These are phyloP conservation scores for Oryzias curvinotus DNA, from an alignment of 2,113 vertebrate species.

Conservation along the genomic window DNA sequence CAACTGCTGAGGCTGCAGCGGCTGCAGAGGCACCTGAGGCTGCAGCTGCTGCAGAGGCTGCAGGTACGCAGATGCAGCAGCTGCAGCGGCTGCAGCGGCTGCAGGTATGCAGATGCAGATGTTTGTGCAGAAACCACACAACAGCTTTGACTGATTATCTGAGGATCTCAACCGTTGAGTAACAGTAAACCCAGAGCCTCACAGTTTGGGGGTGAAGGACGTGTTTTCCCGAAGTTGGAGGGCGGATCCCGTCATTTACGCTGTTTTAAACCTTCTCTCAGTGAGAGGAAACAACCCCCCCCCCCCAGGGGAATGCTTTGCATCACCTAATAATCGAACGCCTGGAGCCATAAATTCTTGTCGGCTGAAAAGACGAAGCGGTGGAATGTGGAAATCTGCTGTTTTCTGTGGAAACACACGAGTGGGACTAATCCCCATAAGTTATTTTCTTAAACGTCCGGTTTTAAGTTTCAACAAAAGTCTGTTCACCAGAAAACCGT, in stretches of 20 bases:
- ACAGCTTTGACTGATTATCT: too few species aligned
- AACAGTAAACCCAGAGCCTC: constrained; percentile 41
- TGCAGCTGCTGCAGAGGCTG: too few species aligned
- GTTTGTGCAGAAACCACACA: too few species aligned
- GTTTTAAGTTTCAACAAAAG: constrained; percentile 69
- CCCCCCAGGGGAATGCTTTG: constrained; percentile 47
- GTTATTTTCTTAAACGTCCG: constrained; percentile 53
- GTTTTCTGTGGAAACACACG: constrained; percentile 68
- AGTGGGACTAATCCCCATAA: constrained; percentile 53
- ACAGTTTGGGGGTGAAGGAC: constrained; percentile 46
- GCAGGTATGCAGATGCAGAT: too few species aligned
- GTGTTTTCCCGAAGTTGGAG: constrained; percentile 47
- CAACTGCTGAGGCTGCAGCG: too few species aligned
- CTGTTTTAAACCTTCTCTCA: constrained; percentile 32
- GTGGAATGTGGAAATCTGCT: constrained; percentile 62
- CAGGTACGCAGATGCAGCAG: too few species aligned
- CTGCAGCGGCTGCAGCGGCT: too few species aligned
- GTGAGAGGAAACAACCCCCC: constrained; percentile 34
- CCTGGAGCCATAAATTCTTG: constrained; percentile 43
- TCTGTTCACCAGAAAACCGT: constrained; percentile 36
- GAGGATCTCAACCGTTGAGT: constrained; percentile 31
- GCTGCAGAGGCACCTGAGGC: too few species aligned
- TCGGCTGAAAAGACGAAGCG: constrained; percentile 54
- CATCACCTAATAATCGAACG: constrained; percentile 37
- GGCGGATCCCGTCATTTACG: constrained; percentile 42